These are phyloP conservation scores for Chloroclysta siterata DNA, from an alignment of 2,888 invertebrate genomes.

Conservation along the genomic window DNA sequence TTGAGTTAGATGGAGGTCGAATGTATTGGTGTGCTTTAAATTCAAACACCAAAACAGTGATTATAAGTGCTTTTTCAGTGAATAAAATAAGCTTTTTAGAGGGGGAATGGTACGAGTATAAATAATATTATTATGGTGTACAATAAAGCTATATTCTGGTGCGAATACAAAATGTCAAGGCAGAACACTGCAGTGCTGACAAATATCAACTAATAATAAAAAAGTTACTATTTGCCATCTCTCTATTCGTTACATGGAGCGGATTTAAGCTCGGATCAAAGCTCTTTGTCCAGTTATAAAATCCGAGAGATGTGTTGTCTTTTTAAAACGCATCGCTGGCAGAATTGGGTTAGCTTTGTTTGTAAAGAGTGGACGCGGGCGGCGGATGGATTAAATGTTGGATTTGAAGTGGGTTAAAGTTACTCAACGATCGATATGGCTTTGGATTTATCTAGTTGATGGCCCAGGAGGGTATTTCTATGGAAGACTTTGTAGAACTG, in stretches of 20 bases:
- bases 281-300: slow-evolving; percentile 9
- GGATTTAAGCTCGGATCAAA: not conserved
- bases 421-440: slow-evolving; percentile 3
- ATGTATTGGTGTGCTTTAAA: no score
- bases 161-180: no score
- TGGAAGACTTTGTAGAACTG: no score
- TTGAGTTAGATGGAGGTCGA: no score
- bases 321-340: slow-evolving; percentile 9
- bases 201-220: not conserved
- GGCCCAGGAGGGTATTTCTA: not conserved
- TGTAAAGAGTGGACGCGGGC: slow-evolving; percentile 7
- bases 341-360: slow-evolving; percentile 11
- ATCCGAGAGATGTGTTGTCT: not conserved
- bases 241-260: not conserved
- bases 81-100: no score
- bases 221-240: not conserved
- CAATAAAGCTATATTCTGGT: no score
- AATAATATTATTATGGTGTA: no score
- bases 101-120: no score
- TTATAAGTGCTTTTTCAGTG: no score
- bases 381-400: slow-evolving; percentile 5
- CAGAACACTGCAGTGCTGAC: not conserved
- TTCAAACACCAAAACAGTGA: no score
- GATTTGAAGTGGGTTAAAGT: slow-evolving; percentile 2
- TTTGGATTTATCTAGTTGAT: not conserved